These are phyloP conservation scores for Graptemys geographica DNA, from an alignment of 2,797 vertebrate species.

Conservation along the genomic window DNA sequence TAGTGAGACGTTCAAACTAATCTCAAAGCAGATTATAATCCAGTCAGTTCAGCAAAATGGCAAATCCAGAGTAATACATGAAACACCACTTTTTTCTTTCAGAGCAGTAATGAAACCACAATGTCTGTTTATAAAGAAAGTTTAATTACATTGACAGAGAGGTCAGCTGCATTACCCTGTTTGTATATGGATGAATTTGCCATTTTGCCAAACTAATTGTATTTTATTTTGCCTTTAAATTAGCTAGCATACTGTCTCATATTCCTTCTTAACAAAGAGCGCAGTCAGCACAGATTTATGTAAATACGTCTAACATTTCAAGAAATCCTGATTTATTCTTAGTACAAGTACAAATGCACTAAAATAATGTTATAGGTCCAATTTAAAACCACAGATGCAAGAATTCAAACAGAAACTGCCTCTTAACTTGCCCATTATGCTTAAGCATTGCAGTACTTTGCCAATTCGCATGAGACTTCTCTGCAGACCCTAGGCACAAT, in stretches of 20 bases:
- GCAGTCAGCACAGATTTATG: neutral
- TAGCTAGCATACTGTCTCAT: slow-evolving; percentile 19
- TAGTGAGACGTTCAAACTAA: neutral
- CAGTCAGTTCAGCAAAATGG: neutral
- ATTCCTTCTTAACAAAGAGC: neutral
- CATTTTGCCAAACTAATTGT: neutral
- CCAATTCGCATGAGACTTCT: slow-evolving; percentile 63
- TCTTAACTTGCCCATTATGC: slow-evolving; percentile 48
- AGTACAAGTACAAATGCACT: neutral
- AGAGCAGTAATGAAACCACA: neutral
- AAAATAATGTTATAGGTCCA: slow-evolving; percentile 36
- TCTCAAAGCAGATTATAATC: neutral
- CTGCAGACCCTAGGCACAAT: slow-evolving; percentile 65
- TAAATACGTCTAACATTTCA: neutral
- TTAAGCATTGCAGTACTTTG: slow-evolving; percentile 60
- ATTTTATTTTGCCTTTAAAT: slow-evolving; percentile 5
- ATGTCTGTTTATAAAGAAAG: neutral
- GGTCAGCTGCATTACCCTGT: slow-evolving; percentile 24
- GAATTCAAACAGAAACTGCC: slow-evolving; percentile 48
- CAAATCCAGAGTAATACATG: neutral
- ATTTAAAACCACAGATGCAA: slow-evolving; percentile 77
- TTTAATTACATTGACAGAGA: neutral
- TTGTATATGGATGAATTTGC: neutral
- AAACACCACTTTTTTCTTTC: neutral
- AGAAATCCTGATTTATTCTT: neutral